Evolutionary conservation across 2,113 vertebrate species (phyloP).

Genomic region (Chlamydotis undulata): DNA sequence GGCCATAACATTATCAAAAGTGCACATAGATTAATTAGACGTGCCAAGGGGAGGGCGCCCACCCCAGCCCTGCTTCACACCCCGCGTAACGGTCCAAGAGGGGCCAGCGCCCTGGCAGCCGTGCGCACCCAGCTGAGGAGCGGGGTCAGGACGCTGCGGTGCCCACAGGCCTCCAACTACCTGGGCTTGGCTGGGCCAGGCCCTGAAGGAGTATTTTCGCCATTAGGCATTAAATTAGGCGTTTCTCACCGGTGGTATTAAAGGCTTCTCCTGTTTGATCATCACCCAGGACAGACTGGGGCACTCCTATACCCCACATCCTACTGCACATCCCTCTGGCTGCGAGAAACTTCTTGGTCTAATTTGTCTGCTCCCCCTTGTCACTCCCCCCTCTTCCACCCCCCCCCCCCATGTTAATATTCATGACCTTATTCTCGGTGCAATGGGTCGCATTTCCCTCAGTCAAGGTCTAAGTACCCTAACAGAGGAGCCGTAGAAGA

Average conservation of each 20-base stretch:
- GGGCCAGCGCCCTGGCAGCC: rapidly evolving
- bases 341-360: not conserved
- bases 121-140: rapidly evolving
- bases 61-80: rapidly evolving
- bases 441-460: not conserved
- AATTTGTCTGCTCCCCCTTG: not conserved
- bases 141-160: not conserved
- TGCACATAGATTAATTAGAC: not conserved
- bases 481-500: not conserved
- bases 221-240: not conserved
- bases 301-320: no score
- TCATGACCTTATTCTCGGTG: not conserved
- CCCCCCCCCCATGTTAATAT: not conserved
- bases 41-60: no score
- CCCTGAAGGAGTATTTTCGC: not conserved
- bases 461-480: no score
- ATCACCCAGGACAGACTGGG: rapidly evolving
- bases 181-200: rapidly evolving
- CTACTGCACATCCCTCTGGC: not conserved
- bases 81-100: not conserved
- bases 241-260: not conserved
- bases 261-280: not conserved
- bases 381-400: rapidly evolving
- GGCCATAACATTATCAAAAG: not conserved
- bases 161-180: rapidly evolving